These are phyloP conservation scores for Rhagophthalmus giganteus DNA, from an alignment of 2,888 invertebrate species.

Conservation along the genomic window DNA sequence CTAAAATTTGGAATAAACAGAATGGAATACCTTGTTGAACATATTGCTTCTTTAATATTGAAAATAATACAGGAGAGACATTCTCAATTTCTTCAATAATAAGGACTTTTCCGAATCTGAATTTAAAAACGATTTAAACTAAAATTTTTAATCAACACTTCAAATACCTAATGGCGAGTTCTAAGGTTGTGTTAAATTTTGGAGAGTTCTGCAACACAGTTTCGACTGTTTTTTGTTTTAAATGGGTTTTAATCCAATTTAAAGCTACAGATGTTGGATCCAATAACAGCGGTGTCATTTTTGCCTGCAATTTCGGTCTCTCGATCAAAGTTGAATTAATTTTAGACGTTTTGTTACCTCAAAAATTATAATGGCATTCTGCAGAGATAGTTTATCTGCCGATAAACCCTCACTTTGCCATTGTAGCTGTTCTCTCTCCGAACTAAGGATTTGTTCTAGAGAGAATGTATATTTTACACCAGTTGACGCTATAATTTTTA, in stretches of 20 bases:
- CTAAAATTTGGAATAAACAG: background rate
- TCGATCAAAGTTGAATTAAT: too few species aligned
- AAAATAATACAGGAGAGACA: constrained; percentile 64
- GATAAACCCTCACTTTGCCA: constrained; percentile 88
- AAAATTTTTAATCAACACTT: too few species aligned
- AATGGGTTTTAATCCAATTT: constrained; percentile 76
- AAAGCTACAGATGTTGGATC: constrained; percentile 88
- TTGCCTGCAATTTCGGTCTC: constrained; percentile 49
- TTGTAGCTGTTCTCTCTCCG: constrained; percentile 76
- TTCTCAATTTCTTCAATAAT: constrained; percentile 76
- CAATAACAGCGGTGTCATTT: constrained; percentile 76
- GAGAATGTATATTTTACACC: constrained; percentile 52
- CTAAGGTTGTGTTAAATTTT: constrained; percentile 73
- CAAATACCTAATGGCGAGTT: constrained; percentile 73
- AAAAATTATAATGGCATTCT: constrained; percentile 79
- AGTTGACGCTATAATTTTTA: constrained; percentile 42
- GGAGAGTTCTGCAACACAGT: constrained; percentile 76
- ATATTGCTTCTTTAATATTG: constrained; percentile 66
- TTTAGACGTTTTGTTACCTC: too few species aligned
- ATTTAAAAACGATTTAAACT: constrained; percentile 35
- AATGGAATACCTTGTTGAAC: constrained; percentile 58
- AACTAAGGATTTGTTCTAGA: constrained; percentile 62
- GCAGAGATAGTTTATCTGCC: constrained; percentile 74
- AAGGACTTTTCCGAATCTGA: constrained; percentile 87
- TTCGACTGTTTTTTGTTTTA: constrained; percentile 71